Conservation (phyloP, 2,888 invertebrate genomes). For the Odontothrips loti region DNA sequence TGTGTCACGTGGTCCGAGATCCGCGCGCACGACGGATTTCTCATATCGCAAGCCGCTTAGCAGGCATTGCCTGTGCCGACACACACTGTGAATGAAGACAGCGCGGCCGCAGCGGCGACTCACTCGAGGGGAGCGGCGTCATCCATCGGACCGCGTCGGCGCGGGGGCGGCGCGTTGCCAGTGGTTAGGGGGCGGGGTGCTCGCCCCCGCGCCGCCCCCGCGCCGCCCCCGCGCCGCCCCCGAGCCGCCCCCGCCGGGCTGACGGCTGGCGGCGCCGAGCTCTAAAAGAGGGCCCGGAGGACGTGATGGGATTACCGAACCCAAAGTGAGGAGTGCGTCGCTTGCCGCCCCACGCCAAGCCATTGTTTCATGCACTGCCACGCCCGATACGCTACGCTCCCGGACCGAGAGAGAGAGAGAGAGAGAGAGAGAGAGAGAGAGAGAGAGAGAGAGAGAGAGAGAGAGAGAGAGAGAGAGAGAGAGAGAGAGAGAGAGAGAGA, state of each 20-base stretch:
- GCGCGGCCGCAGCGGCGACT: too few relatives aligned
- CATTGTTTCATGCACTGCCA: not conserved
- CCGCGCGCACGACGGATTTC: too few relatives aligned
- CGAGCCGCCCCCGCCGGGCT: not conserved
- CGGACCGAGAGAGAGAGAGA: too few relatives aligned
- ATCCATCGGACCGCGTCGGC: not conserved
- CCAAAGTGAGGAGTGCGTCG: not conserved
- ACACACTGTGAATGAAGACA: too few relatives aligned
- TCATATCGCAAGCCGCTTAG: too few relatives aligned
- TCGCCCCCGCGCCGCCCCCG: not conserved
- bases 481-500: not conserved
- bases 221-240: too few relatives aligned
- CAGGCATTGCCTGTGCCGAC: too few relatives aligned
- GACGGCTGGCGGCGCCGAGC: not conserved
- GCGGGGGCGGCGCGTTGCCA: not conserved
- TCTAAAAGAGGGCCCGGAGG: not conserved
- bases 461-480: too few relatives aligned
- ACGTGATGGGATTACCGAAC: slow-evolving; percentile 2
- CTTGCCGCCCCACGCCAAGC: not conserved
- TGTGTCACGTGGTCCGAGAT: too few relatives aligned
- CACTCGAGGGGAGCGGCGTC: not conserved
- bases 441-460: not conserved
- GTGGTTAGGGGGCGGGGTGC: slow-evolving; percentile 6
- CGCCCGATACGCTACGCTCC: too few relatives aligned
- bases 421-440: not conserved